Evolutionary conservation across 2,888 invertebrate genomes (phyloP).

Genomic region (Drosophila rellima): DNA sequence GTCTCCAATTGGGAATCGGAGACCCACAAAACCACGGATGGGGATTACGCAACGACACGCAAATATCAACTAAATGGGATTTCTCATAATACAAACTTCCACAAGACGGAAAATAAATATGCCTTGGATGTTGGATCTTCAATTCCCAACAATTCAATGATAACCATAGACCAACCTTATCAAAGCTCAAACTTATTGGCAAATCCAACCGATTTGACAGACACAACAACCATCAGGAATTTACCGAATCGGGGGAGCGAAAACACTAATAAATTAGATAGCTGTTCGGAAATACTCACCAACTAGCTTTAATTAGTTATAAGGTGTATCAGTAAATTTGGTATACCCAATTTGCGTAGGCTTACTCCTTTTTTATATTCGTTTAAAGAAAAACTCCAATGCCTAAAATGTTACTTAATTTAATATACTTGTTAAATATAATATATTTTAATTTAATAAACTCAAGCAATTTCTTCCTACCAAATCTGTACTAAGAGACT

Average conservation of each 20-base stretch:
- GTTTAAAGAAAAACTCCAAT: background rate
- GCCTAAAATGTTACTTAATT: background rate
- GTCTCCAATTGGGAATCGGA: slow-evolving; percentile 20
- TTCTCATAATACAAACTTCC: background rate
- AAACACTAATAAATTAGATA: background rate
- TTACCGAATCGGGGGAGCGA: background rate
- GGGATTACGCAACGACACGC: background rate
- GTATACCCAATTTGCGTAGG: background rate
- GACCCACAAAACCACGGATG: background rate
- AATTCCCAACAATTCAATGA: background rate
- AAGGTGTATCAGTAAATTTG: background rate
- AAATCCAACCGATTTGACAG: background rate
- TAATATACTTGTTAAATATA: background rate
- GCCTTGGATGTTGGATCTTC: too few species aligned
- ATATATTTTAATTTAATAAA: background rate
- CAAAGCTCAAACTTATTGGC: background rate
- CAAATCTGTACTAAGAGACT: background rate
- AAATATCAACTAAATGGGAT: background rate
- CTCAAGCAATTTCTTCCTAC: background rate
- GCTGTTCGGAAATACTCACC: too few species aligned
- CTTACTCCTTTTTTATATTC: background rate
- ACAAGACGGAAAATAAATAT: background rate
- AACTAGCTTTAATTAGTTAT: background rate
- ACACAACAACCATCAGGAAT: background rate
- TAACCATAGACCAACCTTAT: too few species aligned